Evolutionary conservation across 2,888 invertebrate genomes (phyloP).

Genomic region (Hemicrepidius hirtus): DNA sequence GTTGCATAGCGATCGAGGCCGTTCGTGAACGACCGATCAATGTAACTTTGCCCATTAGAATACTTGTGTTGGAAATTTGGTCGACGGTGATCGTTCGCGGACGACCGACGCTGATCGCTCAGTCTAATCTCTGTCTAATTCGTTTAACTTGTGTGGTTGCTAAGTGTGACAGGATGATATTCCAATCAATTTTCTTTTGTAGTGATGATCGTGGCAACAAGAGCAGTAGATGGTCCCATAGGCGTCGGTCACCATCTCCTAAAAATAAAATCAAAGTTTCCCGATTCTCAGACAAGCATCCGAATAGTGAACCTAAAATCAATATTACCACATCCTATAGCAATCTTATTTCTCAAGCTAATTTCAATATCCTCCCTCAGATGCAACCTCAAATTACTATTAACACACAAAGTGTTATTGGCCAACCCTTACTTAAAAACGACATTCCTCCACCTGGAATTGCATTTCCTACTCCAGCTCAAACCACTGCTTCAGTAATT

Average conservation of each 20-base stretch:
- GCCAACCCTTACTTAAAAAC: slow-evolving; percentile 66
- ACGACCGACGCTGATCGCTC: too few relatives aligned
- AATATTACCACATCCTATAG: slow-evolving; percentile 67
- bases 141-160: too few relatives aligned
- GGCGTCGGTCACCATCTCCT: slow-evolving; percentile 64
- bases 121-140: too few relatives aligned
- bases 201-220: slow-evolving; percentile 65
- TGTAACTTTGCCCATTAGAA: too few relatives aligned
- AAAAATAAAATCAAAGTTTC: slow-evolving; percentile 64
- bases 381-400: slow-evolving; percentile 56
- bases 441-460: slow-evolving; percentile 56
- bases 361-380: slow-evolving; percentile 53
- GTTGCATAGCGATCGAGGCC: too few relatives aligned
- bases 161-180: too few relatives aligned
- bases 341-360: slow-evolving; percentile 59
- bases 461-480: slow-evolving; percentile 56
- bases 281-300: slow-evolving; percentile 67
- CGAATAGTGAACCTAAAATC: slow-evolving; percentile 67
- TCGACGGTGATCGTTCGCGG: too few relatives aligned
- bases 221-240: slow-evolving; percentile 63
- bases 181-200: too few relatives aligned
- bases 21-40: too few relatives aligned
- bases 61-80: too few relatives aligned
- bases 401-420: slow-evolving; percentile 65
- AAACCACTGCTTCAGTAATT: slow-evolving; percentile 62